These are phyloP conservation scores for Goniozus legneri DNA, from an alignment of 1,140 invertebrate genomes.

Conservation along the genomic window DNA sequence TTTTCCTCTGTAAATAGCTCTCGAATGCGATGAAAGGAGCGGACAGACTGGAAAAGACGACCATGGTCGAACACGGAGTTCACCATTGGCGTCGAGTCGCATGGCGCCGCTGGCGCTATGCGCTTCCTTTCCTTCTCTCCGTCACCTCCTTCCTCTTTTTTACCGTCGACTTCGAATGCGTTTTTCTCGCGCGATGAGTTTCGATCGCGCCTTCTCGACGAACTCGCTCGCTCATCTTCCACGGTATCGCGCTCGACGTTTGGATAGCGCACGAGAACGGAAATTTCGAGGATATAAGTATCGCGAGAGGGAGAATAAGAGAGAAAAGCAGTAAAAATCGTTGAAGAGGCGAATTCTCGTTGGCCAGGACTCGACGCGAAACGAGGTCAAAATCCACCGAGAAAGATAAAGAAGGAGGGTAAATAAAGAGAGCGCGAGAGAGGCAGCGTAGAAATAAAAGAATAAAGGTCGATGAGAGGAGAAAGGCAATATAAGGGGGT, in stretches of 20 bases:
- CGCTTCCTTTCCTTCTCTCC: too few relatives aligned
- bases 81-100: too few relatives aligned
- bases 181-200: too few relatives aligned
- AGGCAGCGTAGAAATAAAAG: not conserved
- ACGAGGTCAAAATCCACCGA: conserved; percentile 20
- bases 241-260: too few relatives aligned
- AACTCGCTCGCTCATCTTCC: too few relatives aligned
- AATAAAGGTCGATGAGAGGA: not conserved
- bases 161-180: too few relatives aligned
- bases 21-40: conserved; percentile 10
- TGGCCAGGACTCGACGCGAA: conserved; percentile 1
- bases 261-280: conserved; percentile 16
- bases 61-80: too few relatives aligned
- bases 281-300: conserved; percentile 3
- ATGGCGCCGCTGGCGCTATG: too few relatives aligned
- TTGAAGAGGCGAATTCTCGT: too few relatives aligned
- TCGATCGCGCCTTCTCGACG: too few relatives aligned
- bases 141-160: too few relatives aligned
- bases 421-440: not conserved
- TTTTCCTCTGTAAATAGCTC: conserved; percentile 25
- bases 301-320: not conserved
- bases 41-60: conserved; percentile 17
- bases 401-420: conserved; percentile 2
- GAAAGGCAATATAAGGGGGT: conserved; percentile 12
- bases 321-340: not conserved